Base-by-base conservation (phyloP, 2,797 vertebrate genomes). In the Xyrichtys novacula region DNA sequence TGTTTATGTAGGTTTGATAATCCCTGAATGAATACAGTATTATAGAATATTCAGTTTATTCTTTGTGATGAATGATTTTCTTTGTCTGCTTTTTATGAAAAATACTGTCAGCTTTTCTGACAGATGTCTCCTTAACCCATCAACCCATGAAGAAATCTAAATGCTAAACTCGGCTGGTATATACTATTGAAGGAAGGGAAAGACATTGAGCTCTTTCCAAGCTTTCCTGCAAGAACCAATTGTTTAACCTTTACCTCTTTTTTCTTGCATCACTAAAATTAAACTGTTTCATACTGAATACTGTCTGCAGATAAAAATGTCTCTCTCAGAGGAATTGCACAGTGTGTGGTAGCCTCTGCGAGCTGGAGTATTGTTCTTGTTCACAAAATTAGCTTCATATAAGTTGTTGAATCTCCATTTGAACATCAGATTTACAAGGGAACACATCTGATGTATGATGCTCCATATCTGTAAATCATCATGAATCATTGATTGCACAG, bases 1-100 rank as follows among this genome's bases (percentile, higher is more conserved):
- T 75, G 74, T 80, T 82, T 88, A 60, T 73, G 67, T 71, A 57
- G 56, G 59, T 68, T 70, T 76, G 59, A 73, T 87, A 88, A 90
- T 86, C 49, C 76, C 43, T 49, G 29, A 65, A 73, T 78, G 42
- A 76, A 79, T 54, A 31, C 38, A 22, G 38, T 7, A 74, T 69
- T 50, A 70, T 74, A 59, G 67, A 74, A 63, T 71, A 80, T 75
- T 82, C 55, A 29, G 26, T 71, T 59, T 34, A 68, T 65, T 70
- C 53, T 60, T 78, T 81, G 71, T 71, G 54, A 62, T 76, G 52
- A 80, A 60, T 72, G 57, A 62, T 82, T n/a, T n/a, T 77, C 69
- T 74, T 71, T 65, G 73, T 75, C 46, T 65, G 59, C 64, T 79
- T 68, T 76, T 69, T 77, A 52, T 80, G 71, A 76, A 70, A 81